Conservation (phyloP, 2,888 invertebrate genomes). For the Mesochorus sp. region DNA sequence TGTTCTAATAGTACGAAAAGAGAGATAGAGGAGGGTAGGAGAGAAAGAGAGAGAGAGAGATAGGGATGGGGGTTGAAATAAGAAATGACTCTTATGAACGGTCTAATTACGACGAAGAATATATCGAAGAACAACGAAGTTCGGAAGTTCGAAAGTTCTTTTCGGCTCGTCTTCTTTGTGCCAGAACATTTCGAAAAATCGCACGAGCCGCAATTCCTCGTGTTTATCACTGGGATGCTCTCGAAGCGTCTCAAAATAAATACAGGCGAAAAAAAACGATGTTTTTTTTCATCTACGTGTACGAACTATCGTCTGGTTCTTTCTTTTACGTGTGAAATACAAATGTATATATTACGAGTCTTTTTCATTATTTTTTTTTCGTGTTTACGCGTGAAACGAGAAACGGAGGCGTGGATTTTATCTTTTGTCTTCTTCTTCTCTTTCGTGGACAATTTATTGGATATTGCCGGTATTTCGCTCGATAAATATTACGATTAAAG, state of each 20-base stretch:
- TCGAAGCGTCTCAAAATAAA: constrained; percentile 14
- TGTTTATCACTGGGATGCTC: constrained; percentile 49
- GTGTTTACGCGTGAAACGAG: constrained; percentile 13
- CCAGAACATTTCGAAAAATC: constrained; percentile 42
- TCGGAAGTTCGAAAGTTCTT: no score
- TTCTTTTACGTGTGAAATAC: constrained; percentile 45
- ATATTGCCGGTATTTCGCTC: constrained; percentile 61
- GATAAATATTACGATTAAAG: constrained; percentile 73
- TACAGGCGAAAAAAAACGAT: constrained; percentile 9
- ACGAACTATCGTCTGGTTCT: background rate
- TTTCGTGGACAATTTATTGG: constrained; percentile 58
- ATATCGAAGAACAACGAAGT: constrained; percentile 18
- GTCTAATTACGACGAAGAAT: constrained; percentile 25
- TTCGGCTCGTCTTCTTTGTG: constrained; percentile 33
- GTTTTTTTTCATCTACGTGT: constrained; percentile 10
- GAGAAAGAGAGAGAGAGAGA: constrained; percentile 4
- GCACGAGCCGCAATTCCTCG: constrained; percentile 42
- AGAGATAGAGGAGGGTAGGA: constrained; percentile 15
- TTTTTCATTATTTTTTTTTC: background rate
- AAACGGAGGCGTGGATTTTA: constrained; percentile 53
- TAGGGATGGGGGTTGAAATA: background rate
- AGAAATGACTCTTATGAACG: constrained; percentile 9
- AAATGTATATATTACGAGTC: constrained; percentile 34
- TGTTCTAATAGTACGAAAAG: constrained; percentile 33
- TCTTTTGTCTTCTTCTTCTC: background rate